These are phyloP conservation scores for Diachrysia chrysitis DNA, from an alignment of 2,888 invertebrate species.

Conservation along the genomic window DNA sequence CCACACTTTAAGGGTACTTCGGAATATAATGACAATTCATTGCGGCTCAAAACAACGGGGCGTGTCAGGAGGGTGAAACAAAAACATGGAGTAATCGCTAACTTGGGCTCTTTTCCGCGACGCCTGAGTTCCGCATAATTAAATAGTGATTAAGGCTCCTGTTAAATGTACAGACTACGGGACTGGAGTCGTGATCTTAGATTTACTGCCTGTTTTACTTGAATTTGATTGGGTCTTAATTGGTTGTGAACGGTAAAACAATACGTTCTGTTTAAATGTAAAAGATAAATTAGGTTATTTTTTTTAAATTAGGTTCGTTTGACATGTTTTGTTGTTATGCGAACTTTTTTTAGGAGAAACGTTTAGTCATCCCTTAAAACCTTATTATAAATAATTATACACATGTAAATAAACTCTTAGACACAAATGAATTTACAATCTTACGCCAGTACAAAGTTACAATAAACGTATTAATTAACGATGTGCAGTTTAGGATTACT, in stretches of 20 bases:
- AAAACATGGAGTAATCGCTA: slow-evolving; percentile 76
- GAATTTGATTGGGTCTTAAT: background rate
- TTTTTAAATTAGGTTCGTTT: too few species aligned
- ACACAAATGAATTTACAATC: too few species aligned
- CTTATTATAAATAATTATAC: too few species aligned
- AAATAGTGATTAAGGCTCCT: slow-evolving; percentile 82
- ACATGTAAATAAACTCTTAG: too few species aligned
- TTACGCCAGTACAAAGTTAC: too few species aligned
- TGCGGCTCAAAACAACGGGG: slow-evolving; percentile 52
- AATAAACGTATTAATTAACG: too few species aligned
- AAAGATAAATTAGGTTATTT: background rate
- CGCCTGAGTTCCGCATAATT: slow-evolving; percentile 81
- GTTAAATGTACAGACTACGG: slow-evolving; percentile 59
- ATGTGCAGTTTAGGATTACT: too few species aligned
- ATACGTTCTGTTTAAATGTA: background rate
- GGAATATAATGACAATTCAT: slow-evolving; percentile 60
- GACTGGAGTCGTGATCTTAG: slow-evolving; percentile 19
- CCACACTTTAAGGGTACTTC: slow-evolving; percentile 42
- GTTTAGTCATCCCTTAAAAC: too few species aligned
- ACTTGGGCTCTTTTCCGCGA: slow-evolving; percentile 69
- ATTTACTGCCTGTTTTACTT: background rate
- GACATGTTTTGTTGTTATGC: too few species aligned
- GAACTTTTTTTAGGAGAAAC: too few species aligned
- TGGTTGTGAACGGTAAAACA: background rate
- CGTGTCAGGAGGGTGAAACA: slow-evolving; percentile 63